A percentile compares a stretch with the other conserved stretches of the same genome.
Evolutionary conservation across 2,888 invertebrate genomes (phyloP).

Genomic region (Limnephilus rhombicus): DNA sequence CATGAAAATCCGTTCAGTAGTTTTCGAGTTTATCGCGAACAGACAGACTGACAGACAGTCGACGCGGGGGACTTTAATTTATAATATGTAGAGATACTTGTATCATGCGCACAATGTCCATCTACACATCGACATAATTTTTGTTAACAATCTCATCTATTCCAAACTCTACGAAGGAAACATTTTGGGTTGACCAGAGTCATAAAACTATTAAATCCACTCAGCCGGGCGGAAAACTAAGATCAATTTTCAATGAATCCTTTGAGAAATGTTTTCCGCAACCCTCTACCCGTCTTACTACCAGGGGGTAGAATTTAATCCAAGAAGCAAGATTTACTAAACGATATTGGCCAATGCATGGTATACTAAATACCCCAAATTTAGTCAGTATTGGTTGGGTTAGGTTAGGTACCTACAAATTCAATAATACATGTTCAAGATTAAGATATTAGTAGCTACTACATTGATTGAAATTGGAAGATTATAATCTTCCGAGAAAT

Average conservation of each 20-base stretch:
- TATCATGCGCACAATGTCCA: neutral
- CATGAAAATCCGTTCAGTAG: no score
- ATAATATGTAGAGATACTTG: no score
- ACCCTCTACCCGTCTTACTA: neutral
- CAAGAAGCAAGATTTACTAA: neutral
- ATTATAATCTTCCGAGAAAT: neutral
- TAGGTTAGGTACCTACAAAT: neutral
- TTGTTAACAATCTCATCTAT: neutral
- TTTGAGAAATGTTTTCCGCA: conserved; percentile 59
- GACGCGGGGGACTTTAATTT: no score
- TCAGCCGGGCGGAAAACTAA: conserved; percentile 63
- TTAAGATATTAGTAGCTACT: neutral
- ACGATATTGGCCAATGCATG: neutral
- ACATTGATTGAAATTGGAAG: neutral
- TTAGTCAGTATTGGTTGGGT: neutral
- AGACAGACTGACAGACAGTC: no score
- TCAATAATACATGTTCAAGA: neutral
- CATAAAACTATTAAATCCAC: conserved; percentile 66
- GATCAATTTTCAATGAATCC: conserved; percentile 65
- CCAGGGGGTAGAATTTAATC: neutral
- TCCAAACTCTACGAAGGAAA: neutral
- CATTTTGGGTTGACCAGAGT: conserved; percentile 57
- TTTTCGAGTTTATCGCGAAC: no score
- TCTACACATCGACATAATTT: neutral
- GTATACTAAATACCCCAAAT: neutral